phyloP scores from a whole-genome alignment of 2,113 vertebrate species.

The Ellobius talpinus region DNA sequence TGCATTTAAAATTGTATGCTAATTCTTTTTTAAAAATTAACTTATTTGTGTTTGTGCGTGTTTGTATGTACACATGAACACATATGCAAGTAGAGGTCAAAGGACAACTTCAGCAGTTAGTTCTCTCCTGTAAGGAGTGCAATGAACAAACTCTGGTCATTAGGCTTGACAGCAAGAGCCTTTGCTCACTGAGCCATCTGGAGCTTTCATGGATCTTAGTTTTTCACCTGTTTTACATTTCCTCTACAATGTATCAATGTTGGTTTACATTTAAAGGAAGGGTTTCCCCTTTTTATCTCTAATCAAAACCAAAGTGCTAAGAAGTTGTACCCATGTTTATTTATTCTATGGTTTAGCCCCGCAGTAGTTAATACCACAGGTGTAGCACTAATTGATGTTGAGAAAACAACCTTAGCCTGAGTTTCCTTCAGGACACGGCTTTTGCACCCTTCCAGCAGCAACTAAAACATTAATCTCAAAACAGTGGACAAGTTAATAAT shows the following conservation, averaged over 20 bases:
- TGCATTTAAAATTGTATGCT: conserved; percentile 14
- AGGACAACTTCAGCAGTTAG: not conserved
- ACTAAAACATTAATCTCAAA: not conserved
- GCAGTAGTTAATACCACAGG: not conserved
- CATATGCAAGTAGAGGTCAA: not conserved
- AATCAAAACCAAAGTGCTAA: not conserved
- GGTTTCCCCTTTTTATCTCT: not conserved
- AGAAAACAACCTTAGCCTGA: not conserved
- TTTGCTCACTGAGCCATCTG: not conserved
- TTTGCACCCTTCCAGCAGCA: not conserved
- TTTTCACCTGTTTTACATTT: conserved; percentile 18
- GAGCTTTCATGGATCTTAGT: not conserved
- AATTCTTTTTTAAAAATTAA: not conserved
- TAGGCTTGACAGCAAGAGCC: not conserved
- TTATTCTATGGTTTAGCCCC: not conserved
- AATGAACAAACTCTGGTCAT: not conserved
- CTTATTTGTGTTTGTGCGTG: not conserved
- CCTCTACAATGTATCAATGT: not conserved
- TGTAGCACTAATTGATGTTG: not conserved
- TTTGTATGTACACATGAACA: not conserved
- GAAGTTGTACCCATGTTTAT: not conserved
- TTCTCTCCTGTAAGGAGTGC: not conserved
- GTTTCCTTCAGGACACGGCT: not conserved
- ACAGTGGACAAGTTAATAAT: too few relatives aligned
- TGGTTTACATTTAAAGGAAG: not conserved